phyloP scores from a whole-genome alignment of 2,113 vertebrate genomes.

The Amblyornis subalaris region DNA sequence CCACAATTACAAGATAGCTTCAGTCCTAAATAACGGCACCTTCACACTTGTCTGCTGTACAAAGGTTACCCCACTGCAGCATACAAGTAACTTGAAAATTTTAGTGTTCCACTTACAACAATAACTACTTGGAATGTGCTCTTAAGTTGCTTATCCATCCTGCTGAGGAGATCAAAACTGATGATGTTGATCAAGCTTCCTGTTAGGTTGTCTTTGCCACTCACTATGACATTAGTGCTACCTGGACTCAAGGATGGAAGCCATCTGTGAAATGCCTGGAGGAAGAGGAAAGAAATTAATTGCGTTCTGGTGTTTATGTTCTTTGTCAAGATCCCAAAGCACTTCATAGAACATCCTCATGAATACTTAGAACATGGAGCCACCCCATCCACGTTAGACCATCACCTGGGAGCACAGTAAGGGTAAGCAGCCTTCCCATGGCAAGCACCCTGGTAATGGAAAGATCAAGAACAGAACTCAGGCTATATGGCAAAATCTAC shows the following conservation, averaged over 20 bases:
- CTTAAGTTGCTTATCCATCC: slow-evolving; percentile 82
- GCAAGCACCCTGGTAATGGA: not conserved
- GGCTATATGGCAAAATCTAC: not conserved
- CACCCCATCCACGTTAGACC: not conserved
- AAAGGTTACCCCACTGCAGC: not conserved
- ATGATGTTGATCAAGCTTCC: slow-evolving; percentile 86
- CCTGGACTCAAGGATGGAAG: slow-evolving; percentile 85
- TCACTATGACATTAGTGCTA: slow-evolving; percentile 86
- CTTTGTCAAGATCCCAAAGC: not conserved
- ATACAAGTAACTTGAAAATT: not conserved
- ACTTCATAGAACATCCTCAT: not conserved
- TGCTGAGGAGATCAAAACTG: slow-evolving; percentile 95
- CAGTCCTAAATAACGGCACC: not conserved
- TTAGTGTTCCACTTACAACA: slow-evolving; percentile 78
- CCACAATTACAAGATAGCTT: not conserved
- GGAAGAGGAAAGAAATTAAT: not conserved
- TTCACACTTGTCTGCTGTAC: not conserved
- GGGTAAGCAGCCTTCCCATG: not conserved
- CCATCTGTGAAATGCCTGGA: slow-evolving; percentile 89
- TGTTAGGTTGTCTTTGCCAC: slow-evolving; percentile 79
- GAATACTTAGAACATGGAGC: not conserved
- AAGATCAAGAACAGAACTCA: not conserved
- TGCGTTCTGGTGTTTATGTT: not conserved
- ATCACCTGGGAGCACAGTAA: not conserved
- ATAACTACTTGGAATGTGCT: slow-evolving; percentile 88